These are phyloP conservation scores for Onthophagus sagittarius DNA, from an alignment of 2,888 invertebrate genomes.

Conservation along the genomic window DNA sequence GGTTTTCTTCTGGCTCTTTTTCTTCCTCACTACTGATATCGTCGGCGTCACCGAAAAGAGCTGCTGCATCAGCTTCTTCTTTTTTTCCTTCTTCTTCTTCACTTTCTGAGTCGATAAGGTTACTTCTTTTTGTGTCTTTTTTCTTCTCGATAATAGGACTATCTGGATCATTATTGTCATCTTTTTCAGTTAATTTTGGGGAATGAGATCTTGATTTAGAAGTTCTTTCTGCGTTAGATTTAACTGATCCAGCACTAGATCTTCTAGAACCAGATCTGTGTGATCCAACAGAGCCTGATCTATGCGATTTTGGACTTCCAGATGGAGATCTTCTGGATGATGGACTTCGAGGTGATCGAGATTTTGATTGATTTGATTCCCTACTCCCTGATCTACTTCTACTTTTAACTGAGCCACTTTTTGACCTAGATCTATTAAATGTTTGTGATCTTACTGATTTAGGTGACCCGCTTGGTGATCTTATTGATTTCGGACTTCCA, in stretches of 20 bases:
- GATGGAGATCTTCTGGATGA: constrained; percentile 51
- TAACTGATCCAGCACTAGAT: constrained; percentile 30
- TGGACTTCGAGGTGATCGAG: constrained; percentile 39
- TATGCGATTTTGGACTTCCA: constrained; percentile 20
- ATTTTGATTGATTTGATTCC: constrained; percentile 25
- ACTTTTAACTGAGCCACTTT: constrained; percentile 24
- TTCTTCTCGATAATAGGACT: constrained; percentile 49
- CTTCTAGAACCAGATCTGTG: constrained; percentile 30
- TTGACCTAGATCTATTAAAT: neutral
- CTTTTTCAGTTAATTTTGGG: constrained; percentile 31
- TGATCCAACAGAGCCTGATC: constrained; percentile 19
- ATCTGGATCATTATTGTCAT: constrained; percentile 34
- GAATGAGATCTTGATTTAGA: constrained; percentile 34
- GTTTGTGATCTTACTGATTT: neutral
- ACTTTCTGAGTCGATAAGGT: constrained; percentile 64
- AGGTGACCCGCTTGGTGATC: constrained; percentile 33
- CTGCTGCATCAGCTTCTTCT: constrained; percentile 67
- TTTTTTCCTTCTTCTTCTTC: constrained; percentile 52
- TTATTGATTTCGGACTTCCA: constrained; percentile 26
- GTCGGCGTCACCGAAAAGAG: constrained; percentile 89
- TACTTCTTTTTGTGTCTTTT: constrained; percentile 36
- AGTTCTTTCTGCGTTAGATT: constrained; percentile 32
- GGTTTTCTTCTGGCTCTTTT: constrained; percentile 45
- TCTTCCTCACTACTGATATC: constrained; percentile 89
- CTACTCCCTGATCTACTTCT: constrained; percentile 28